These are phyloP conservation scores for Pseudomugil tenellus DNA, from an alignment of 2,797 vertebrate genomes.

Conservation along the genomic window DNA sequence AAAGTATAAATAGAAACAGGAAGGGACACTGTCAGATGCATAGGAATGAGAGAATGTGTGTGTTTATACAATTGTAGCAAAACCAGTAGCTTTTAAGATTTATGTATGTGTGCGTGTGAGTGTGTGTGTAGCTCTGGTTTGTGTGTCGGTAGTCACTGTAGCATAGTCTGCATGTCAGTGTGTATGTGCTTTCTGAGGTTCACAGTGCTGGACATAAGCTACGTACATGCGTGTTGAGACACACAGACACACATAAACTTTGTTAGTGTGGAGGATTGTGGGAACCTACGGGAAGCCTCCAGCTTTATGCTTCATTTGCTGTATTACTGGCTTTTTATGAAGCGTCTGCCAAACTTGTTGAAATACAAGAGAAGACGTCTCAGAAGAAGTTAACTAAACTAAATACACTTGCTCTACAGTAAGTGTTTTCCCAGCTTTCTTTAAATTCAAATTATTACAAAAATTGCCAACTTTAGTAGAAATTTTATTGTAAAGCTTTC, in stretches of 20 bases:
- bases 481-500: slow-evolving; percentile 47
- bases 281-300: slow-evolving; percentile 55
- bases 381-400: slow-evolving; percentile 61
- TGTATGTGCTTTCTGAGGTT: slow-evolving; percentile 27
- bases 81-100: slow-evolving; percentile 26
- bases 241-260: slow-evolving; percentile 28
- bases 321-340: slow-evolving; percentile 38
- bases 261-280: slow-evolving; percentile 31
- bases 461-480: slow-evolving; percentile 45
- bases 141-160: slow-evolving; percentile 65
- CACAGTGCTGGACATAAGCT: slow-evolving; percentile 41
- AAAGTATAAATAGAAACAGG: neutral
- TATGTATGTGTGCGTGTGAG: slow-evolving; percentile 20
- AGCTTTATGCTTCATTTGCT: slow-evolving; percentile 51
- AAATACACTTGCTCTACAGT: slow-evolving; percentile 50
- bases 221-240: neutral
- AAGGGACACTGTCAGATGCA: slow-evolving; percentile 11
- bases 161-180: slow-evolving; percentile 22
- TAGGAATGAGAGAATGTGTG: neutral
- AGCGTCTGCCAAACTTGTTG: slow-evolving; percentile 59
- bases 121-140: slow-evolving; percentile 51
- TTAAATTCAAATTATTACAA: slow-evolving; percentile 43
- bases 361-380: slow-evolving; percentile 49
- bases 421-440: slow-evolving; percentile 63
- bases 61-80: slow-evolving; percentile 24